Percentiles rank a stretch among this genome's conserved stretches.
Evolutionary conservation across 2,113 vertebrate genomes (phyloP).

Genomic region (Hassar affinis): DNA sequence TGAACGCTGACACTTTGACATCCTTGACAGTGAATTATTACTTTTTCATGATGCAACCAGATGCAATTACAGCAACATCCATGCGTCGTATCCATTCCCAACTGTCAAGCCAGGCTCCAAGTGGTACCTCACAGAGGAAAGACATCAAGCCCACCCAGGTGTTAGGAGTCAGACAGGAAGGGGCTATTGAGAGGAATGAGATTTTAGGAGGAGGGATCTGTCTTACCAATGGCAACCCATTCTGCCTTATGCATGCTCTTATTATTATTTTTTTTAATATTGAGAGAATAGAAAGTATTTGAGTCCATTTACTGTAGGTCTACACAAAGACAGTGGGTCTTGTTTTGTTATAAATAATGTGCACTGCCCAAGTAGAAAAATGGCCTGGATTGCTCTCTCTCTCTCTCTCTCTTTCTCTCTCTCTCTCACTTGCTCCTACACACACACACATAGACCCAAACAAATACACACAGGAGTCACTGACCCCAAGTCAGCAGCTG

Average conservation of each 20-base stretch:
- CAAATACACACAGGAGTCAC: slow-evolving; percentile 45
- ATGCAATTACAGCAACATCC: slow-evolving; percentile 81
- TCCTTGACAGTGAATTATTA: slow-evolving; percentile 81
- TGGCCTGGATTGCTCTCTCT: slow-evolving; percentile 15
- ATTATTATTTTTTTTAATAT: background rate
- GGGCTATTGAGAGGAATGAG: slow-evolving; percentile 25
- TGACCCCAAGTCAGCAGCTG: slow-evolving; percentile 51
- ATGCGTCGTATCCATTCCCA: slow-evolving; percentile 73
- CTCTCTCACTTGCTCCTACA: background rate
- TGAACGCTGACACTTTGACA: slow-evolving; percentile 78
- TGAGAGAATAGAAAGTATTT: slow-evolving; percentile 19
- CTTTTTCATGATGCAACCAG: slow-evolving; percentile 82
- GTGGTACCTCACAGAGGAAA: slow-evolving; percentile 72
- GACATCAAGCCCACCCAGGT: slow-evolving; percentile 73
- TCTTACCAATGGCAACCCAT: slow-evolving; percentile 44
- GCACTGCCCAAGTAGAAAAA: slow-evolving; percentile 31
- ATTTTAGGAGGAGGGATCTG: slow-evolving; percentile 38
- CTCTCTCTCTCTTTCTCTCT: slow-evolving; percentile 1
- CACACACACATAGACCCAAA: slow-evolving; percentile 19
- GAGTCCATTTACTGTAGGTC: slow-evolving; percentile 18
- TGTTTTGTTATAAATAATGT: slow-evolving; percentile 8
- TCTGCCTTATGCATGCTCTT: slow-evolving; percentile 28
- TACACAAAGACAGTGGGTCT: background rate
- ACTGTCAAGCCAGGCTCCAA: slow-evolving; percentile 77
- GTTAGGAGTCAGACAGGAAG: slow-evolving; percentile 55